Evolutionary conservation across 2,797 vertebrate species (phyloP).

Genomic region (Schizothorax lantsangensis): DNA sequence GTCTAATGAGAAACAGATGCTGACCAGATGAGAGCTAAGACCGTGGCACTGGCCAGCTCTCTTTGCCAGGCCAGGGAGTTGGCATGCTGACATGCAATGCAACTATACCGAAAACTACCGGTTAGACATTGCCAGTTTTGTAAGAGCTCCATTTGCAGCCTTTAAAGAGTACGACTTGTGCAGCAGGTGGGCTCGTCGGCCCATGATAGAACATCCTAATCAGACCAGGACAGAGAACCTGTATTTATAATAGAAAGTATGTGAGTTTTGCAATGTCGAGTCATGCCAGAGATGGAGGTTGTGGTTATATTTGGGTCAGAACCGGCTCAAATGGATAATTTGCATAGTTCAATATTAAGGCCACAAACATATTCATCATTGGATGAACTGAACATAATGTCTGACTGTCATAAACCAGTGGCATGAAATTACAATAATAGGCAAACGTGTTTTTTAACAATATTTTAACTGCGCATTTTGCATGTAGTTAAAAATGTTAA

Average conservation of each 20-base stretch:
- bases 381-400: neutral
- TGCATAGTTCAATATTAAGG: neutral
- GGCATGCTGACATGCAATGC: conserved; percentile 40
- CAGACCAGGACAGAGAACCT: neutral
- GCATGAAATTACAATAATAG: neutral
- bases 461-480: neutral
- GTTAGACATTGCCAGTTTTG: conserved; percentile 23
- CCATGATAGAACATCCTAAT: neutral
- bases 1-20: conserved; percentile 61
- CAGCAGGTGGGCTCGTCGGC: conserved; percentile 6
- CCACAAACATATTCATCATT: neutral
- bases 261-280: neutral
- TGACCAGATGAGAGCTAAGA: conserved; percentile 55
- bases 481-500: neutral
- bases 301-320: neutral
- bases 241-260: neutral
- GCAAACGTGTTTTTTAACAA: neutral
- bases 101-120: conserved; percentile 10
- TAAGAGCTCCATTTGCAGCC: conserved; percentile 26
- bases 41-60: conserved; percentile 41
- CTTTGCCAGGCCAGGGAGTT: conserved; percentile 30
- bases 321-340: neutral
- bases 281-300: neutral
- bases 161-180: conserved; percentile 10
- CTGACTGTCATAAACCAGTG: neutral